Evolutionary conservation across 2,113 vertebrate species (phyloP).

Genomic region (Danio rerio): GRCz12tu NC_133176.1:11663501-11664000

Average conservation of each 20-base stretch:
- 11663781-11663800: conserved; percentile 31
- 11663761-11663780: conserved; percentile 27
- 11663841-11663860: not conserved
- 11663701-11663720: conserved; percentile 3
- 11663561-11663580: too few species aligned
- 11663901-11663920: not conserved
- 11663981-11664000: not conserved
- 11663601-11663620: too few species aligned
- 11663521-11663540: too few species aligned
- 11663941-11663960: not conserved
- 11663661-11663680: not conserved
- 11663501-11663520: too few species aligned
- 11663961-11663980: not conserved
- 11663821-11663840: conserved; percentile 15
- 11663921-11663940: not conserved
- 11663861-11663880: not conserved
- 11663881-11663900: not conserved
- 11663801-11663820: conserved; percentile 16
- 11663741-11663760: not conserved
- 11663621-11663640: not conserved
- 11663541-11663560: too few species aligned
- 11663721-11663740: conserved; percentile 15
- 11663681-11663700: conserved; percentile 27
- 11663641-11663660: conserved; percentile 7
- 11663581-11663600: too few species aligned